A percentile compares a stretch with the other conserved stretches of the same genome.
Evolutionary conservation across 2,888 invertebrate species (phyloP).

Genomic region (Oscheius sp.): DNA sequence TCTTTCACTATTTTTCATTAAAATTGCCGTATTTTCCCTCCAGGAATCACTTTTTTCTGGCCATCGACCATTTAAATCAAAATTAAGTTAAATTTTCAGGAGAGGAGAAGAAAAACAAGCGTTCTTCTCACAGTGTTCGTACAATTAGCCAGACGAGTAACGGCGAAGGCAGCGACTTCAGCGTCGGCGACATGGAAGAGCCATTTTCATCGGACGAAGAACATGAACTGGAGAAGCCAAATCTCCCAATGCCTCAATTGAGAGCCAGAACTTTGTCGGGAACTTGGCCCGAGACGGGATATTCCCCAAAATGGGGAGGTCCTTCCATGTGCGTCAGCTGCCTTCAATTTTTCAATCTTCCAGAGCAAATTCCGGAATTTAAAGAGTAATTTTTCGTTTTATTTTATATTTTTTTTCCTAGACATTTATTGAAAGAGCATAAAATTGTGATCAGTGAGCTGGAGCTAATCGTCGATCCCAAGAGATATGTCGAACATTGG

Average conservation of each 20-base stretch:
- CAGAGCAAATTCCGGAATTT: conserved; percentile 65
- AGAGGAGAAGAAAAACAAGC: too few relatives aligned
- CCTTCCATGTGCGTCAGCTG: conserved; percentile 73
- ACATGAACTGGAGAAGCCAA: conserved; percentile 58
- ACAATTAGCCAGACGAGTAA: conserved; percentile 62
- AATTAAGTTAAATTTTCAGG: too few relatives aligned
- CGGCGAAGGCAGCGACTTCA: conserved; percentile 39
- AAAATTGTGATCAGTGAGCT: conserved; percentile 71
- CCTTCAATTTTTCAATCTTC: conserved; percentile 73
- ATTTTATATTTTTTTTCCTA: neutral
- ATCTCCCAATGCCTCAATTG: conserved; percentile 61
- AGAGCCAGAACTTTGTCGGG: conserved; percentile 69
- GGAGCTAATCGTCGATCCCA: conserved; percentile 72
- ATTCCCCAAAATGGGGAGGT: conserved; percentile 72
- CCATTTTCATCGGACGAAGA: conserved; percentile 71
- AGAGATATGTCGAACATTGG: conserved; percentile 73
- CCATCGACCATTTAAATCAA: too few relatives aligned
- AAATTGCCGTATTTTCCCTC: too few relatives aligned
- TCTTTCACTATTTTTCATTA: too few relatives aligned
- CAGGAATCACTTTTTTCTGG: too few relatives aligned
- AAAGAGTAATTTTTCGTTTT: conserved; percentile 39
- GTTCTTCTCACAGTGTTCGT: conserved; percentile 30
- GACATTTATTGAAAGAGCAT: conserved; percentile 70
- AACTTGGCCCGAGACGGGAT: conserved; percentile 62
- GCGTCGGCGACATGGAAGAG: conserved; percentile 62